Conservation (phyloP, 2,888 invertebrate genomes). For the Dascillus cervinus region DNA sequence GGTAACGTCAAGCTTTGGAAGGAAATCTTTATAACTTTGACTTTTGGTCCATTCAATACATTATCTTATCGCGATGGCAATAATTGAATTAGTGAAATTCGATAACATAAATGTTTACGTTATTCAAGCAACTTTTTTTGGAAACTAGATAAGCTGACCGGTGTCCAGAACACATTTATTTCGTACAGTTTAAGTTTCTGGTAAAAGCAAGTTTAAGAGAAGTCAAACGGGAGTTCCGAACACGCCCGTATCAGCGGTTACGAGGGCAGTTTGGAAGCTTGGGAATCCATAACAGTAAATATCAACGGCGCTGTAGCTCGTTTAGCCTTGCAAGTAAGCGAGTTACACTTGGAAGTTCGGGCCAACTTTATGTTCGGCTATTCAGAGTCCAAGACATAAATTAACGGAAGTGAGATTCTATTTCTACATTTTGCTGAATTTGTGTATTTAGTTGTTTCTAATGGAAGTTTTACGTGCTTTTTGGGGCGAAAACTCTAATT, state of each 20-base stretch:
- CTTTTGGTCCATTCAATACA: too few relatives aligned
- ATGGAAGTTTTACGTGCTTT: too few relatives aligned
- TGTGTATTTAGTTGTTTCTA: too few relatives aligned
- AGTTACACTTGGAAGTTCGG: constrained; percentile 28
- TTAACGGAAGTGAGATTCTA: constrained; percentile 29
- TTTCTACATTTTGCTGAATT: too few relatives aligned
- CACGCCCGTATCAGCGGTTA: constrained; percentile 32
- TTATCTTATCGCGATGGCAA: too few relatives aligned
- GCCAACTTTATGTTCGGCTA: constrained; percentile 27
- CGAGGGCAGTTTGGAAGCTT: constrained; percentile 32
- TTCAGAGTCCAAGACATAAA: constrained; percentile 29
- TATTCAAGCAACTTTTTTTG: too few relatives aligned
- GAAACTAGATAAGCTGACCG: too few relatives aligned
- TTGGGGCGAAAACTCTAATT: too few relatives aligned
- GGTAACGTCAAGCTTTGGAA: too few relatives aligned
- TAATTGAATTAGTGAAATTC: too few relatives aligned
- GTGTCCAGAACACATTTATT: constrained; percentile 25
- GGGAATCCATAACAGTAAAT: constrained; percentile 30
- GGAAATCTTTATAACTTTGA: too few relatives aligned
- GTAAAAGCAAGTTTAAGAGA: constrained; percentile 27
- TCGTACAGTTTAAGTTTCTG: constrained; percentile 28
- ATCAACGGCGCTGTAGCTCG: constrained; percentile 32
- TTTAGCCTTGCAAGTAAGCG: constrained; percentile 29
- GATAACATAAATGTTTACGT: too few relatives aligned
- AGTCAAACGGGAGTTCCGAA: constrained; percentile 27